phyloP scores from a whole-genome alignment of 1,140 invertebrate genomes.

The Spodoptera litura region DNA sequence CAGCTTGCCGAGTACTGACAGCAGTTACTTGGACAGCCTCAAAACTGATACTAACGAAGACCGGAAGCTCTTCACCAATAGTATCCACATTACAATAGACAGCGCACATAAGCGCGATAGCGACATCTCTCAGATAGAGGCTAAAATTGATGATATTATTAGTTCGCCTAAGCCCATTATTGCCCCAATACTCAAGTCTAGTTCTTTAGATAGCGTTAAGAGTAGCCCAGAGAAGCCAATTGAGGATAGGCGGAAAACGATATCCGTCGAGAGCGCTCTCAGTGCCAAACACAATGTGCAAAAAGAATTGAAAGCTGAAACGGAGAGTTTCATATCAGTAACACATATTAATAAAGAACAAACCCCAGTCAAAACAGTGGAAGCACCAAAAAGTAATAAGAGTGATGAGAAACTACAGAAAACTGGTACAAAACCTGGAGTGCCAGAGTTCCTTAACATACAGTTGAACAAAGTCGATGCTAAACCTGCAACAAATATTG shows the following conservation, averaged over 20 bases:
- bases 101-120: constrained; percentile 73
- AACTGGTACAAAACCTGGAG: constrained; percentile 66
- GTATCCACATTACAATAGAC: constrained; percentile 76
- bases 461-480: constrained; percentile 90
- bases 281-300: constrained; percentile 67
- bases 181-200: constrained; percentile 84
- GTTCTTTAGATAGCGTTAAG: constrained; percentile 87
- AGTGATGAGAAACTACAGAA: constrained; percentile 80
- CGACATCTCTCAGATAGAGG: constrained; percentile 83
- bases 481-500: constrained; percentile 87
- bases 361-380: constrained; percentile 62
- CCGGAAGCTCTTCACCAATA: constrained; percentile 76
- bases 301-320: constrained; percentile 69
- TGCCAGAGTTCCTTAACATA: constrained; percentile 91
- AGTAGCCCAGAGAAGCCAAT: constrained; percentile 83
- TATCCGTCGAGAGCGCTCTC: constrained; percentile 82
- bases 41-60: constrained; percentile 77
- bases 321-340: constrained; percentile 79
- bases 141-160: constrained; percentile 86
- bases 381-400: constrained; percentile 72
- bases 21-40: constrained; percentile 81
- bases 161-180: constrained; percentile 84
- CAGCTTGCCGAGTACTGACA: constrained; percentile 80
- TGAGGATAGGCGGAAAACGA: constrained; percentile 81
- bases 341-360: constrained; percentile 79